Conservation (phyloP, 2,888 invertebrate genomes). For the Empis livida region DNA sequence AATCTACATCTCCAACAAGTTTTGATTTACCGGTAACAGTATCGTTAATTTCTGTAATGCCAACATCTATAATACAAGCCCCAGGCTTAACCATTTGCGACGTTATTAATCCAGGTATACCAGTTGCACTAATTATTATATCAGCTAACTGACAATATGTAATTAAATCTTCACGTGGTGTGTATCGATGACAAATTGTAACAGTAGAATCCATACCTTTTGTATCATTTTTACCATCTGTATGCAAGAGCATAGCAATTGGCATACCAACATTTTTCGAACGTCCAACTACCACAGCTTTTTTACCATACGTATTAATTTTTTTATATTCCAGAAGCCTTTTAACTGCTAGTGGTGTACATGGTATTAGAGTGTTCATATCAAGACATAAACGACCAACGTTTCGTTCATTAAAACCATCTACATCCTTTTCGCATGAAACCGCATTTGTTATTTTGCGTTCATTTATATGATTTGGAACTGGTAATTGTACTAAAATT, state of each 20-base stretch:
- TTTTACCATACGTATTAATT: slow-evolving; percentile 66
- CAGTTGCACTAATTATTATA: slow-evolving; percentile 33
- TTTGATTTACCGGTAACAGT: slow-evolving; percentile 46
- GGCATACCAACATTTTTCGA: slow-evolving; percentile 85
- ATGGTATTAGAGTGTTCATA: slow-evolving; percentile 57
- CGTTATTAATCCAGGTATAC: slow-evolving; percentile 59
- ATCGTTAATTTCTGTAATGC: slow-evolving; percentile 57
- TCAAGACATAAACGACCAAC: slow-evolving; percentile 60
- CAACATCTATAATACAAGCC: slow-evolving; percentile 73
- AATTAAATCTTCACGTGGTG: slow-evolving; percentile 57
- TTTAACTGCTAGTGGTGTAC: slow-evolving; percentile 51
- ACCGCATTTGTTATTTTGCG: slow-evolving; percentile 58
- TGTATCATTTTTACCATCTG: slow-evolving; percentile 52
- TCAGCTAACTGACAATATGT: slow-evolving; percentile 40
- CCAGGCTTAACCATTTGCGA: slow-evolving; percentile 79
- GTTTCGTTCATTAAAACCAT: slow-evolving; percentile 72
- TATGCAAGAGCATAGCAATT: slow-evolving; percentile 66
- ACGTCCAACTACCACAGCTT: slow-evolving; percentile 71
- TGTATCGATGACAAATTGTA: slow-evolving; percentile 72
- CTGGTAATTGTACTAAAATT: slow-evolving; percentile 66
- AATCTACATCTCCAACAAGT: slow-evolving; percentile 77
- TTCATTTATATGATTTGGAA: slow-evolving; percentile 60
- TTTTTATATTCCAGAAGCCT: slow-evolving; percentile 38
- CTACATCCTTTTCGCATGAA: slow-evolving; percentile 68
- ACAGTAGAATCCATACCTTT: slow-evolving; percentile 71